Base-by-base conservation (phyloP, 2,888 invertebrate genomes). In the Chamaedrilus cognettii region DNA sequence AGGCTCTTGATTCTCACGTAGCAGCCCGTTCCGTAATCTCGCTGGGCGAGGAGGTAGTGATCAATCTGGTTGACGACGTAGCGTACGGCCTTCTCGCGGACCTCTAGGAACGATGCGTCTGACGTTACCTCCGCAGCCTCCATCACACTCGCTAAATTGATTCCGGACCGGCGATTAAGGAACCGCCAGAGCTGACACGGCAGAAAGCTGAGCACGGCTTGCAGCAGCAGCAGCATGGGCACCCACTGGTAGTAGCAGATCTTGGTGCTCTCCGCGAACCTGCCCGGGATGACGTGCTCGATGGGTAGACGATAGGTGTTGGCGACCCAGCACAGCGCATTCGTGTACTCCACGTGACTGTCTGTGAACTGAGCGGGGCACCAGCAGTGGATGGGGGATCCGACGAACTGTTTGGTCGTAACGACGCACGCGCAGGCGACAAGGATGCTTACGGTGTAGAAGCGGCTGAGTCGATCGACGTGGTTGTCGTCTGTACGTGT, bases 31-130 rank as follows among this genome's bases (percentile, higher is more conserved):
- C 83, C 73, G 68, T 85, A 82, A 70, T 84, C 83, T 7, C 82
- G 76, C 68, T 85, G 84, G 61, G 83, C 82, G 70, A 81, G 79
- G 58, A 86, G 78, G 74, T 84, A 84, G 57, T 85, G 80, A 74
- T 83, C 83, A 78, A 86, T 83, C 73, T 86, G 85, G 33, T 83
- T 79, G 7, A 85, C 85, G 49, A 86, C 83, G 69, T 85, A 83
- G 65, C 82, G 79, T 28, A 85, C 82, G 23, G 83, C 83, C 52
- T 72, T 74, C 61, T 75, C 74, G 3, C 73, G 60, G n/a, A 74
- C 69, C 61, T 75, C 73, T 52, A 72, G 63, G 68, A 74, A 73
- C 7, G 75, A 72, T 23, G 75, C 70, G 51, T 73, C 70, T n/a
- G 75, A 71, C 65, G 72, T 70, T 35, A 73, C 74, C 50, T 68